phyloP scores from a whole-genome alignment of 2,888 invertebrate genomes.

The Coelopa pilipes region DNA sequence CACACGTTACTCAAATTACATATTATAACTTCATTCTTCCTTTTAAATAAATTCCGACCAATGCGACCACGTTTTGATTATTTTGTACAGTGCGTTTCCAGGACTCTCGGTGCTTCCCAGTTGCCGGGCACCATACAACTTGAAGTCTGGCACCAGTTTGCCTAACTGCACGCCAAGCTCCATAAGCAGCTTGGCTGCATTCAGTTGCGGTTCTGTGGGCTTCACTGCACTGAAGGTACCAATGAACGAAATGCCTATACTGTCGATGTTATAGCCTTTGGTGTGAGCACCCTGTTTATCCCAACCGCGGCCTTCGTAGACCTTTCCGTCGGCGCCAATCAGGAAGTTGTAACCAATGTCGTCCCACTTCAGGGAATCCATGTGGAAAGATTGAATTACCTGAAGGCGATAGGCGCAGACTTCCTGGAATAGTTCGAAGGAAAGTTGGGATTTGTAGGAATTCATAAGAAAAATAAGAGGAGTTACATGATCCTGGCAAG shows the following conservation, averaged over 20 bases:
- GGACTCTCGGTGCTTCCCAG: slow-evolving; percentile 76
- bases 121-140: slow-evolving; percentile 77
- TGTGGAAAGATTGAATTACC: slow-evolving; percentile 73
- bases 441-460: neutral
- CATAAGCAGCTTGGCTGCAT: slow-evolving; percentile 73
- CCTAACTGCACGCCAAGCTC: slow-evolving; percentile 72
- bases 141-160: slow-evolving; percentile 73
- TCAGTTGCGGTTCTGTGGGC: slow-evolving; percentile 71
- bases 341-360: slow-evolving; percentile 84
- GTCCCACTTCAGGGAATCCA: slow-evolving; percentile 72
- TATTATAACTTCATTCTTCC: too few relatives aligned
- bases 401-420: slow-evolving; percentile 70
- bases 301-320: slow-evolving; percentile 82
- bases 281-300: slow-evolving; percentile 77
- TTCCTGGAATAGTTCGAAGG: slow-evolving; percentile 62
- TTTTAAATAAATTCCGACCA: slow-evolving; percentile 56
- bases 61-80: slow-evolving; percentile 77
- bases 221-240: slow-evolving; percentile 73
- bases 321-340: slow-evolving; percentile 80
- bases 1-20: too few relatives aligned
- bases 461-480: neutral
- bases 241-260: slow-evolving; percentile 78
- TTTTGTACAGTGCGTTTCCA: slow-evolving; percentile 72
- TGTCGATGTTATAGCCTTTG: slow-evolving; percentile 72
- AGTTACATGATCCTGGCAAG: slow-evolving; percentile 70